Base-by-base conservation (phyloP, 2,888 invertebrate species). In the Vanessa cardui region DNA sequence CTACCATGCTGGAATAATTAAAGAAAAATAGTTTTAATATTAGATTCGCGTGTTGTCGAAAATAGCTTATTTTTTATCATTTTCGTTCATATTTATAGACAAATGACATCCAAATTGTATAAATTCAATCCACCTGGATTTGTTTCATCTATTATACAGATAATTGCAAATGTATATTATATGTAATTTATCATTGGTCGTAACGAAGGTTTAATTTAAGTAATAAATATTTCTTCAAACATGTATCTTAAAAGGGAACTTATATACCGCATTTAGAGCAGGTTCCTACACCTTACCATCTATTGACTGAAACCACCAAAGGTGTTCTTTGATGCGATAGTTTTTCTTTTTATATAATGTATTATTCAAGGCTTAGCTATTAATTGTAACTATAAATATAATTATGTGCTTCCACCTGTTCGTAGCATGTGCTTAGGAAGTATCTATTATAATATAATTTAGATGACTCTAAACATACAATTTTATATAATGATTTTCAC, bases 221-320 rank as follows among this genome's bases (percentile, higher is more conserved):
- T 39, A 39, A 39, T 39, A 39, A 39, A 39, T 39, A 39, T 39
- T 39, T 39, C 12, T 39, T 39, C 3, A 39, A 39, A 54, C 20
- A 49, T 50, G 15, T 1, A 54, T 16, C 7, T n/a, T 26, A 16
- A 16, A 18, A 18, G 18, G 56, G 9, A 39, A 33, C 54, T 16
- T 26, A 49, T 12, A 16, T 54, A 31, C 15, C 26, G 9, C n/a
- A 31, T 33, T 33, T 54, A 20, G 33, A 16, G 54, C 54, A 54
- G 31, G 50, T 50, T 26, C n/a, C n/a, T n/a, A 8, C 31, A 31
- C 16, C 26, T 54, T 26, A 18, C 56, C 39, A 39, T 39, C 33
- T 56, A 56, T 56, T 18, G 39, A 39, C 33, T 56, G 56, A 56
- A 56, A 56, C 56, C 18, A 39, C 39, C 56, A 56, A 56, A 56